Evolutionary conservation across 2,113 vertebrate species (phyloP).

Genomic region (Rattus rattus): DNA sequence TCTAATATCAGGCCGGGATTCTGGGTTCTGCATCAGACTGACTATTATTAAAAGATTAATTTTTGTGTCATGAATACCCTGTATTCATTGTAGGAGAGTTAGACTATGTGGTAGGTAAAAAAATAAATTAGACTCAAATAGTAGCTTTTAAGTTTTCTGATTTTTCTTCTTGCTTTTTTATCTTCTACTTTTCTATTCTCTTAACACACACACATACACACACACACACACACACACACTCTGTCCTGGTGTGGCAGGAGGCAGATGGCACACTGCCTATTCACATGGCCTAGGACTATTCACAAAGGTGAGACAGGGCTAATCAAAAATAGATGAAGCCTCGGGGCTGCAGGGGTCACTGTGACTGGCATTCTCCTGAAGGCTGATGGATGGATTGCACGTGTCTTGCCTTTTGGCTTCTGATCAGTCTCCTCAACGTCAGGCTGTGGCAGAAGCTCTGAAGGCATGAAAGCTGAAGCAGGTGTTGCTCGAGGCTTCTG

Average conservation of each 20-base stretch:
- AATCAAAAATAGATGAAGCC: not conserved
- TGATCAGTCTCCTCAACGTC: not conserved
- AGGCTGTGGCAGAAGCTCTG: not conserved
- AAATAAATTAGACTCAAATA: not conserved
- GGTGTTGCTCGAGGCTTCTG: not conserved
- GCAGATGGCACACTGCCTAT: not conserved
- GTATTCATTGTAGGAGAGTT: slow-evolving; percentile 25
- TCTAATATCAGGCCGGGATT: not conserved
- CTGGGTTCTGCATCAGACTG: not conserved
- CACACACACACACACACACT: not conserved
- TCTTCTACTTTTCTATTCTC: not conserved
- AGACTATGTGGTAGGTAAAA: slow-evolving; percentile 26
- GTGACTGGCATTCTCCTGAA: not conserved
- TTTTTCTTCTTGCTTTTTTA: not conserved
- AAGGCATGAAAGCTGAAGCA: not conserved
- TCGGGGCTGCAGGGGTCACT: not conserved
- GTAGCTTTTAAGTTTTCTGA: not conserved
- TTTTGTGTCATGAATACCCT: not conserved
- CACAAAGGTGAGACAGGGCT: not conserved
- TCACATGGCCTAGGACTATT: not conserved
- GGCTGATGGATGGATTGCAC: not conserved
- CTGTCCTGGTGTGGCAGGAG: not conserved
- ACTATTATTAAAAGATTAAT: slow-evolving; percentile 31
- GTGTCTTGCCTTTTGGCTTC: not conserved
- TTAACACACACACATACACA: not conserved